These are phyloP conservation scores for Galleria mellonella DNA, from an alignment of 1,140 invertebrate species.

Conservation along the genomic window DNA sequence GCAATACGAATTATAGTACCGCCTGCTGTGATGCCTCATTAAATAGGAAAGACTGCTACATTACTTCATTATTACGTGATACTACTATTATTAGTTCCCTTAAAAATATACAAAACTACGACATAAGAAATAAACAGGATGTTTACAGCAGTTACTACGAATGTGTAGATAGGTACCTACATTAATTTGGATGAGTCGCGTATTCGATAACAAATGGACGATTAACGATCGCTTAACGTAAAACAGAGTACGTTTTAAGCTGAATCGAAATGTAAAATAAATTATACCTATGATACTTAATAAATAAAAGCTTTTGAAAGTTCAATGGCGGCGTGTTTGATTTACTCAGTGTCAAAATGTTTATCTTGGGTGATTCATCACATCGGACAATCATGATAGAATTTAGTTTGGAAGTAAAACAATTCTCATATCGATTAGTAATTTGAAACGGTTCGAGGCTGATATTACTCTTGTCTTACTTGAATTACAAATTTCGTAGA, in stretches of 20 bases:
- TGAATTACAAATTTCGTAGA: too few relatives aligned
- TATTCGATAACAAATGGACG: constrained; percentile 28
- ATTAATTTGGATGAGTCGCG: constrained; percentile 23
- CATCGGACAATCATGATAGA: constrained; percentile 46
- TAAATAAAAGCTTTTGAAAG: constrained; percentile 43
- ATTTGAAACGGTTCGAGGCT: constrained; percentile 34
- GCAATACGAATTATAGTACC: constrained; percentile 27
- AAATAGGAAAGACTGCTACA: constrained; percentile 13
- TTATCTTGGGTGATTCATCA: constrained; percentile 64
- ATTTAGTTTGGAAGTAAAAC: constrained; percentile 43
- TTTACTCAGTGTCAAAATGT: constrained; percentile 52
- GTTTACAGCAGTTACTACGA: neutral
- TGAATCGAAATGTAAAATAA: constrained; percentile 42
- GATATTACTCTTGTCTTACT: neutral
- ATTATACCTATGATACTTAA: constrained; percentile 21
- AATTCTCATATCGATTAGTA: constrained; percentile 59
- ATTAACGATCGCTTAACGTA: constrained; percentile 29
- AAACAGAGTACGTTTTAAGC: constrained; percentile 22
- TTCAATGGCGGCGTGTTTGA: constrained; percentile 33
- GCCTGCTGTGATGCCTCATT: constrained; percentile 25
- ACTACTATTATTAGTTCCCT: too few relatives aligned
- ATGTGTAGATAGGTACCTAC: constrained; percentile 3
- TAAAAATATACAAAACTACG: too few relatives aligned
- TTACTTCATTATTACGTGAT: too few relatives aligned
- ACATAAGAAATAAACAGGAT: neutral